Conservation (phyloP, 2,888 invertebrate species). For the Choreutis nemorana region DNA sequence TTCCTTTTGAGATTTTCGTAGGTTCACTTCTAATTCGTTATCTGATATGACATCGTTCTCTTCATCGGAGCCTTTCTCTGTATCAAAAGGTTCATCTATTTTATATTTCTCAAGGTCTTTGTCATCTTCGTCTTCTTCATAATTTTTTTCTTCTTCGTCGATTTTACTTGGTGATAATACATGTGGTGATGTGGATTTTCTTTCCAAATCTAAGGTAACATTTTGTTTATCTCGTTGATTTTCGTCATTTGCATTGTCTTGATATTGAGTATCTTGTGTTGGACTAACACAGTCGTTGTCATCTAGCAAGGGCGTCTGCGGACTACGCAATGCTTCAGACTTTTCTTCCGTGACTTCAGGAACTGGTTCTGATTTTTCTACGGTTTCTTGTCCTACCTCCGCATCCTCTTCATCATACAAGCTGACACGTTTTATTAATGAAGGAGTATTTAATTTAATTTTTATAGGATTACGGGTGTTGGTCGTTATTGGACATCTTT, state of each 20-base stretch:
- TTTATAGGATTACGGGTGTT: constrained; percentile 48
- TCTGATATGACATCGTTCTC: constrained; percentile 6
- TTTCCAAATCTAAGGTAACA: constrained; percentile 8
- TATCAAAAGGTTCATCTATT: not conserved
- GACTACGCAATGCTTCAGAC: constrained; percentile 6
- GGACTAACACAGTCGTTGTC: not conserved
- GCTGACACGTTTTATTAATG: constrained; percentile 57
- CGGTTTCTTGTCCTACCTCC: constrained; percentile 33
- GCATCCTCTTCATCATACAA: constrained; percentile 65
- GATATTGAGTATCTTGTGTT: no score
- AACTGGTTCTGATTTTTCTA: constrained; percentile 1
- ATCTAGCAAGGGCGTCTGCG: not conserved
- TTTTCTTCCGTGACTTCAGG: constrained; percentile 5
- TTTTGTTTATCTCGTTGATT: constrained; percentile 9
- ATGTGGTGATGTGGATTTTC: not conserved
- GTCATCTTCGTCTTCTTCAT: not conserved
- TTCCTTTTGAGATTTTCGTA: constrained; percentile 20
- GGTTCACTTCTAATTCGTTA: constrained; percentile 6
- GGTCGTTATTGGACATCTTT: constrained; percentile 41
- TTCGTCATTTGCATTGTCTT: not conserved
- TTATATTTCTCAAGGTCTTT: no score
- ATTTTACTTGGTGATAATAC: not conserved
- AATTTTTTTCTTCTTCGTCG: not conserved
- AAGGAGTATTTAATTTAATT: constrained; percentile 48
- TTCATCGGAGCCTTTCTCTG: constrained; percentile 1